A percentile compares a stretch with the other conserved stretches of the same genome.
phyloP scores from a whole-genome alignment of 2,797 vertebrate species.

The Limosa lapponica region DNA sequence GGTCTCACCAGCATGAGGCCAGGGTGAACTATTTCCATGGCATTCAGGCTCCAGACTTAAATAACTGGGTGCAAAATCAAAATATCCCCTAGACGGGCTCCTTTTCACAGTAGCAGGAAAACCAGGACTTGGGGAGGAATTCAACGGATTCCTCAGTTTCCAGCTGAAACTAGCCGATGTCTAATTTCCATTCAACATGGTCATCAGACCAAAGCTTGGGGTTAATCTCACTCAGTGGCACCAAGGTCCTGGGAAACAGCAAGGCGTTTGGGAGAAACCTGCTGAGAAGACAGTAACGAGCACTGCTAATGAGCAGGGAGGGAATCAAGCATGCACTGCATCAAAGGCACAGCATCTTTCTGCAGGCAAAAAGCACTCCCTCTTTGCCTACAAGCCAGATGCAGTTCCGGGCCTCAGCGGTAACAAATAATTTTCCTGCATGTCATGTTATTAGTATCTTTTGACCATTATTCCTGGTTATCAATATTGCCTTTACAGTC shows the following conservation, averaged over 20 bases:
- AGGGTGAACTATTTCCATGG: neutral
- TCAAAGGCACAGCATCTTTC: neutral
- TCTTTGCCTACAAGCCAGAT: neutral
- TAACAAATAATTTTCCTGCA: neutral
- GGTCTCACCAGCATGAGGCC: neutral
- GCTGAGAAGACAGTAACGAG: constrained; percentile 33
- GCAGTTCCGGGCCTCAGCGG: neutral
- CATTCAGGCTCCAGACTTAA: neutral
- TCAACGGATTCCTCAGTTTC: neutral
- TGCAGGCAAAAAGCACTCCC: neutral
- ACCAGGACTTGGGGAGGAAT: neutral
- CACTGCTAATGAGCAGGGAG: constrained; percentile 12
- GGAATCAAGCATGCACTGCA: neutral
- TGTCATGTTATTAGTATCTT: neutral
- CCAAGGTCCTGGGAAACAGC: constrained; percentile 35
- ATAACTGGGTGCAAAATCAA: neutral
- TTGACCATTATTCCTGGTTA: neutral
- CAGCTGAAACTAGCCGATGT: neutral
- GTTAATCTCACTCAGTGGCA: constrained; percentile 21
- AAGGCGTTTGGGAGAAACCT: neutral
- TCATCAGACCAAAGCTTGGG: constrained; percentile 18
- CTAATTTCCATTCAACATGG: constrained; percentile 10
- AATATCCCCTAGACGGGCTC: neutral
- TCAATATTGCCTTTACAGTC: neutral
- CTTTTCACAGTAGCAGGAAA: neutral